Conservation (phyloP, 1,140 invertebrate species). For the Phthorimaea operculella region DNA sequence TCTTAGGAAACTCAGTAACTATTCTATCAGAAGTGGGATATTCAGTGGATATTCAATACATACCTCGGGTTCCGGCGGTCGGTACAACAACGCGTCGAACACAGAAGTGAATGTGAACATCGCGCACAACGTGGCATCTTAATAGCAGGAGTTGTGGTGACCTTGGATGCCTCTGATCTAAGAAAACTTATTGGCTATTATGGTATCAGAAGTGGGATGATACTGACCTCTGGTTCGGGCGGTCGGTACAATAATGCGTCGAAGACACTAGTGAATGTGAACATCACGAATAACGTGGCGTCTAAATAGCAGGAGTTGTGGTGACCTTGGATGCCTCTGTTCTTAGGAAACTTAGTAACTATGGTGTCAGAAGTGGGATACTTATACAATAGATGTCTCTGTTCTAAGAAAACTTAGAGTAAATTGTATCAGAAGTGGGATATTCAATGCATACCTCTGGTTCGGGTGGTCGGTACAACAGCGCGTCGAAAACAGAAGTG, state of each 20-base stretch:
- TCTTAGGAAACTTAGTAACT: no score
- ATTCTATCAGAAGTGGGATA: no score
- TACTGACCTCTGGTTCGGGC: constrained; percentile 73
- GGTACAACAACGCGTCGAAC: constrained; percentile 90
- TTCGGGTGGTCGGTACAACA: constrained; percentile 81
- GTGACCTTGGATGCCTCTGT: no score
- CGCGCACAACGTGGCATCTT: constrained; percentile 95
- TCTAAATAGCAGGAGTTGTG: no score
- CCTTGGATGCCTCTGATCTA: constrained; percentile 94
- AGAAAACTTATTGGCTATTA: no score
- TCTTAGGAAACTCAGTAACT: no score
- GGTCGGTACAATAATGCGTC: constrained; percentile 88
- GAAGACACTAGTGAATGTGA: constrained; percentile 94
- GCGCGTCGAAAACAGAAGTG: constrained; percentile 91
- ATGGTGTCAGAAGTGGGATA: no score
- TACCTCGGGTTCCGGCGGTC: constrained; percentile 76
- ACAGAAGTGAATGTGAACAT: constrained; percentile 98
- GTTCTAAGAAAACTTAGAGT: no score
- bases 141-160: constrained; percentile 97
- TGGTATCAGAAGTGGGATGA: no score
- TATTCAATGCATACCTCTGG: constrained; percentile 65
- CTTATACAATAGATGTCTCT: constrained; percentile 67
- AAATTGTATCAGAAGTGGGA: no score
- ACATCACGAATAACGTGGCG: constrained; percentile 77
- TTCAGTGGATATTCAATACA: no score